Evolutionary conservation across 2,797 vertebrate genomes (phyloP).

Genomic region (Cuculus canorus): DNA sequence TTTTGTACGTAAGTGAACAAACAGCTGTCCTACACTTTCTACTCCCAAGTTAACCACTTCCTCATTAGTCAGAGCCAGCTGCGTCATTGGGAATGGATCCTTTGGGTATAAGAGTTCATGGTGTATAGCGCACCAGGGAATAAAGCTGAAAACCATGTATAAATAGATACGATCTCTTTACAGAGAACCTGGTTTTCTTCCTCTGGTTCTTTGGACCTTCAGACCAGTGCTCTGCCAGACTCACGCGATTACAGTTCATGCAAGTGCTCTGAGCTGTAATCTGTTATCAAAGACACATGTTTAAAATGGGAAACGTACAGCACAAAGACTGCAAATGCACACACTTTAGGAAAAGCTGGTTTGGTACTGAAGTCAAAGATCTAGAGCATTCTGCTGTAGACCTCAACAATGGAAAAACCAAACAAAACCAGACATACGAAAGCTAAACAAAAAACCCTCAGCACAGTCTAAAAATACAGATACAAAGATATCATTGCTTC

Average conservation of each 20-base stretch:
- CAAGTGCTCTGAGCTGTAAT: background rate
- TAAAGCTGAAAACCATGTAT: constrained; percentile 15
- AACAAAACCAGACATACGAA: background rate
- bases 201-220: background rate
- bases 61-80: constrained; percentile 27
- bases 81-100: constrained; percentile 39
- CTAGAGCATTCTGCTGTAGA: background rate
- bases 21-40: constrained; percentile 30
- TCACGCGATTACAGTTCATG: accelerated
- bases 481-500: background rate
- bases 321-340: background rate
- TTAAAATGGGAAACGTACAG: background rate
- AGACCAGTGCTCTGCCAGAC: background rate
- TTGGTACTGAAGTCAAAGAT: background rate
- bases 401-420: background rate
- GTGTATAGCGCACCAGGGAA: constrained; percentile 26
- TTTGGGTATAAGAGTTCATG: constrained; percentile 23
- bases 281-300: background rate
- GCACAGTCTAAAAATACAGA: constrained; percentile 7
- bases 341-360: background rate
- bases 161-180: constrained; percentile 14
- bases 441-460: background rate
- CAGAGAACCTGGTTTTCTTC: background rate
- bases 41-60: constrained; percentile 48
- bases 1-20: background rate